phyloP scores from a whole-genome alignment of 2,113 vertebrate species.

The Vicugna pacos region DNA sequence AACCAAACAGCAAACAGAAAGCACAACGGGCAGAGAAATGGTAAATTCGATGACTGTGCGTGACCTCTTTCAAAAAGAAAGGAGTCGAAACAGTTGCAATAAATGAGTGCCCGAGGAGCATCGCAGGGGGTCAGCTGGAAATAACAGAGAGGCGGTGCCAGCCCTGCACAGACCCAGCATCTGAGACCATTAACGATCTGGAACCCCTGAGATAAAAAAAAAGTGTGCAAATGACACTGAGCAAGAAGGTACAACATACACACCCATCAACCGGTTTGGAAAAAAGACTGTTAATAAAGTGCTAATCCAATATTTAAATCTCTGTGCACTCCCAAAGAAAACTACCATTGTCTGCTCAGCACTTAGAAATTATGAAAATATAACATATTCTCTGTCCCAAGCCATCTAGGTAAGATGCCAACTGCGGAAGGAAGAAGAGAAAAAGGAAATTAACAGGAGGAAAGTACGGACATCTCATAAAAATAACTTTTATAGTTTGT shows the following conservation, averaged over 20 bases:
- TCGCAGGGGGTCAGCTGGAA: neutral
- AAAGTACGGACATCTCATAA: neutral
- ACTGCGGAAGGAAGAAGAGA: neutral
- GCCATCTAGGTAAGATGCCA: neutral
- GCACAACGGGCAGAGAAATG: neutral
- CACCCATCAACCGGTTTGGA: neutral
- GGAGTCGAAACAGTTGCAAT: neutral
- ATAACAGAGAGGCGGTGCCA: rapidly evolving
- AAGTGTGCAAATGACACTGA: neutral
- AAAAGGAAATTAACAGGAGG: neutral
- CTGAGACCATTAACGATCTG: neutral
- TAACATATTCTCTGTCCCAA: neutral
- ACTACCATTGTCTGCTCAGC: neutral
- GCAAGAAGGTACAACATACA: neutral
- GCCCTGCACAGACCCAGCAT: neutral
- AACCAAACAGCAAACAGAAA: conserved; percentile 37
- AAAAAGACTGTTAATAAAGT: neutral
- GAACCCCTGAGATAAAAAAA: neutral
- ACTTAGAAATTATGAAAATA: neutral
- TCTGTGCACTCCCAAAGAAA: neutral
- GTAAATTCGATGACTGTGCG: neutral
- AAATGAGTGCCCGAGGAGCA: neutral
- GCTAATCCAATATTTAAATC: neutral
- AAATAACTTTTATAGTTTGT: neutral
- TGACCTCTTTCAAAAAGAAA: neutral